These are phyloP conservation scores for Ophion costatus DNA, from an alignment of 2,888 invertebrate genomes.

Conservation along the genomic window DNA sequence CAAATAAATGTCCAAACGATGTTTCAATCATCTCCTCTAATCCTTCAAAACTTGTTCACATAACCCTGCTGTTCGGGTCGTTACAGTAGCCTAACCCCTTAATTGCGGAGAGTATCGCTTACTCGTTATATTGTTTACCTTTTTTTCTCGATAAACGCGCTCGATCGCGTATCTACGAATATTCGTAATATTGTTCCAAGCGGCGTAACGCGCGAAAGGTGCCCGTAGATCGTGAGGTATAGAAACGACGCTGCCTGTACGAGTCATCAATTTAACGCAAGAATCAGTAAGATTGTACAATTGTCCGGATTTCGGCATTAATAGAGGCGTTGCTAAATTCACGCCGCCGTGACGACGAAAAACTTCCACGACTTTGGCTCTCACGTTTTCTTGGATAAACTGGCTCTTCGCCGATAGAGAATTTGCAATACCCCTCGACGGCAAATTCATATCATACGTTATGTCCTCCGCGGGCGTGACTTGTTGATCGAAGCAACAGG, in stretches of 20 bases:
- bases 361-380: constrained; percentile 84
- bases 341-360: constrained; percentile 93
- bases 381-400: constrained; percentile 78
- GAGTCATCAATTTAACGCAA: constrained; percentile 93
- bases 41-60: too few species aligned
- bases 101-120: too few species aligned
- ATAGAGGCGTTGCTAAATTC: constrained; percentile 90
- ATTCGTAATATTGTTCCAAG: constrained; percentile 90
- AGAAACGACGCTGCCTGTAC: constrained; percentile 92
- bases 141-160: constrained; percentile 93
- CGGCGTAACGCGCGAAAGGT: constrained; percentile 92
- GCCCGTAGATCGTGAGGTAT: constrained; percentile 93
- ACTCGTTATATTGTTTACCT: constrained; percentile 83
- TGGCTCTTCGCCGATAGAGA: constrained; percentile 71
- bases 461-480: constrained; percentile 89
- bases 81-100: too few species aligned
- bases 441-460: constrained; percentile 90
- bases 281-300: constrained; percentile 86
- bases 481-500: constrained; percentile 86
- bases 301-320: constrained; percentile 90
- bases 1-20: too few species aligned
- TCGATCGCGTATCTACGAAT: constrained; percentile 94
- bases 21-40: too few species aligned
- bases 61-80: too few species aligned
- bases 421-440: constrained; percentile 75